phyloP scores from a whole-genome alignment of 2,113 vertebrate species.

The Centropus bengalensis region DNA sequence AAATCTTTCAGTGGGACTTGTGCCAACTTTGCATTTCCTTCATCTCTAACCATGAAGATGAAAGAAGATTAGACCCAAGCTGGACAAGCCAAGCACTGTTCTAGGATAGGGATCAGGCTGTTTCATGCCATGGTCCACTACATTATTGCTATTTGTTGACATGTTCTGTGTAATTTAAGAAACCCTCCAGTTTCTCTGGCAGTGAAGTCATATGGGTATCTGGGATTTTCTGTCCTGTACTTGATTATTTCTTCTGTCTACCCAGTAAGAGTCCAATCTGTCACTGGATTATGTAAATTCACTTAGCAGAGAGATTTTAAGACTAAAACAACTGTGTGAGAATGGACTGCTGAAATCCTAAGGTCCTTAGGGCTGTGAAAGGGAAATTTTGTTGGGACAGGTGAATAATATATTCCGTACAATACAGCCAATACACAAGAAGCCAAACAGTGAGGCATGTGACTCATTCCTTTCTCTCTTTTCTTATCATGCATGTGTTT shows the following conservation, averaged over 20 bases:
- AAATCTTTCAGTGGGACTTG: not conserved
- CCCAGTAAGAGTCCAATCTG: not conserved
- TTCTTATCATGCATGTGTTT: not conserved
- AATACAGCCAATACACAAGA: not conserved
- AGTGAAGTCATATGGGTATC: not conserved
- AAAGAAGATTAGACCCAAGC: not conserved
- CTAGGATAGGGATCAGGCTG: not conserved
- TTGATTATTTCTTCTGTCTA: conserved; percentile 45
- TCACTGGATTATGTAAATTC: not conserved
- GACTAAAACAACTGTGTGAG: not conserved
- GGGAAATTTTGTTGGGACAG: not conserved
- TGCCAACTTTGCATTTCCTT: not conserved
- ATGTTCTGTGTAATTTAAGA: not conserved
- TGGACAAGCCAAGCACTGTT: not conserved
- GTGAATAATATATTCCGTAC: not conserved
- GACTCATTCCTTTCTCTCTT: not conserved
- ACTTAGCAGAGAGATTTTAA: not conserved
- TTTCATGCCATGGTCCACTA: not conserved
- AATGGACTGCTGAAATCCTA: not conserved
- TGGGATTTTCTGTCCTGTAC: conserved; percentile 30
- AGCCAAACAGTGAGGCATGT: not conserved
- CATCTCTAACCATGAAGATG: not conserved
- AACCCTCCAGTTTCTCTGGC: not conserved
- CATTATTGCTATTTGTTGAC: not conserved
- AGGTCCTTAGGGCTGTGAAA: not conserved